These are phyloP conservation scores for Drosophila nannoptera DNA, from an alignment of 1,140 invertebrate species.

Conservation along the genomic window DNA sequence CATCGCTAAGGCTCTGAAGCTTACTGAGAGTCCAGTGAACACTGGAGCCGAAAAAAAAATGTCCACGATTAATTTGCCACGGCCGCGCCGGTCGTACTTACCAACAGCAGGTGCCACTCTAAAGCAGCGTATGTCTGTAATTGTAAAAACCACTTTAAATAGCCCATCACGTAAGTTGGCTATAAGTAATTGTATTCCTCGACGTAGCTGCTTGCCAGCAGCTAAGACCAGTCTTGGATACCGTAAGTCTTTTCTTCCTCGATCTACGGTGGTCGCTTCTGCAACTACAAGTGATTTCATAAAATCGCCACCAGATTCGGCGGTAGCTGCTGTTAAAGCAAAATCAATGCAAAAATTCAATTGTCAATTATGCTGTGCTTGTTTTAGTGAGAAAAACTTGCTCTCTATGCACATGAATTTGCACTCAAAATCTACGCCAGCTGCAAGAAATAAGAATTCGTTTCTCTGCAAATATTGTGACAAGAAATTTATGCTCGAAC, in stretches of 20 bases:
- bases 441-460: constrained; percentile 20
- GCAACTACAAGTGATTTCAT: not conserved
- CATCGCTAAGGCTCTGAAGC: constrained; percentile 58
- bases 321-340: not conserved
- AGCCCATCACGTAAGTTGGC: constrained; percentile 68
- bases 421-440: constrained; percentile 22
- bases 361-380: constrained; percentile 47
- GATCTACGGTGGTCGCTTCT: not conserved
- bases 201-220: constrained; percentile 50
- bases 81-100: constrained; percentile 51
- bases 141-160: constrained; percentile 73
- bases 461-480: constrained; percentile 67
- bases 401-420: constrained; percentile 52
- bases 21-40: constrained; percentile 37
- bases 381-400: constrained; percentile 42
- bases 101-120: constrained; percentile 47
- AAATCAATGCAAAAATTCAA: constrained; percentile 16
- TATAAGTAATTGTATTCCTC: constrained; percentile 7
- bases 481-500: constrained; percentile 68
- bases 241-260: constrained; percentile 22
- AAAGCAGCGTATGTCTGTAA: constrained; percentile 73
- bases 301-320: not conserved
- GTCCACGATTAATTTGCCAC: constrained; percentile 20
- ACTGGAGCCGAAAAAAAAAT: constrained; percentile 7
- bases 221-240: constrained; percentile 4